Conservation (phyloP, 37 sponge, comb jelly and placozoan genomes). For the Cliona cf. orientalis region DNA sequence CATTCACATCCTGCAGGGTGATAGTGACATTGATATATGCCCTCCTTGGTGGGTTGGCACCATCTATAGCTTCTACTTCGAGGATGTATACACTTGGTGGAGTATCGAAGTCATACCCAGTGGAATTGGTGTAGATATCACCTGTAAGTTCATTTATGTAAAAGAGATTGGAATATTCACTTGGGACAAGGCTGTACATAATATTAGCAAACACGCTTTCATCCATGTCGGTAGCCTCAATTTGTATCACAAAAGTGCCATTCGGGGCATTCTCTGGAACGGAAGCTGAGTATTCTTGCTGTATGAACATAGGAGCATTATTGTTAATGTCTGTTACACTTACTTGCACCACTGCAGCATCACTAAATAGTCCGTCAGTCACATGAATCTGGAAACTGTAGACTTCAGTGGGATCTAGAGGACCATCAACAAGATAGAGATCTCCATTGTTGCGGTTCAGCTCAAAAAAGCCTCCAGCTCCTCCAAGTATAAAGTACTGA, state of each 20-base stretch:
- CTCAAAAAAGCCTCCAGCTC: slow-evolving; percentile 32
- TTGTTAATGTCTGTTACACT: slow-evolving; percentile 57
- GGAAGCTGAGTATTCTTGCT: slow-evolving; percentile 16
- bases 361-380: slow-evolving; percentile 43
- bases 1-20: slow-evolving; percentile 70
- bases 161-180: slow-evolving; percentile 31
- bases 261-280: slow-evolving; percentile 46
- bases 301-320: slow-evolving; percentile 53
- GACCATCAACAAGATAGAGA: slow-evolving; percentile 32
- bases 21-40: slow-evolving; percentile 16
- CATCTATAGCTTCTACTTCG: slow-evolving; percentile 21
- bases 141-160: slow-evolving; percentile 30
- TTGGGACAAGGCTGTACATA: slow-evolving; percentile 1
- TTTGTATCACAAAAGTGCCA: slow-evolving; percentile 40
- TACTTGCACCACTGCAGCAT: slow-evolving; percentile 18
- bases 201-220: slow-evolving; percentile 11
- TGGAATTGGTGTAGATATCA: slow-evolving; percentile 27
- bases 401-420: not conserved
- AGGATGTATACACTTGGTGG: slow-evolving; percentile 19
- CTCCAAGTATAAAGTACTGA: slow-evolving; percentile 50
- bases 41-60: not conserved
- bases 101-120: slow-evolving; percentile 19
- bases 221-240: slow-evolving; percentile 47
- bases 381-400: slow-evolving; percentile 45
- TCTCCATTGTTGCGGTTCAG: slow-evolving; percentile 50